Conservation (phyloP, 2,888 invertebrate species). For the Drosophila leonis region DNA sequence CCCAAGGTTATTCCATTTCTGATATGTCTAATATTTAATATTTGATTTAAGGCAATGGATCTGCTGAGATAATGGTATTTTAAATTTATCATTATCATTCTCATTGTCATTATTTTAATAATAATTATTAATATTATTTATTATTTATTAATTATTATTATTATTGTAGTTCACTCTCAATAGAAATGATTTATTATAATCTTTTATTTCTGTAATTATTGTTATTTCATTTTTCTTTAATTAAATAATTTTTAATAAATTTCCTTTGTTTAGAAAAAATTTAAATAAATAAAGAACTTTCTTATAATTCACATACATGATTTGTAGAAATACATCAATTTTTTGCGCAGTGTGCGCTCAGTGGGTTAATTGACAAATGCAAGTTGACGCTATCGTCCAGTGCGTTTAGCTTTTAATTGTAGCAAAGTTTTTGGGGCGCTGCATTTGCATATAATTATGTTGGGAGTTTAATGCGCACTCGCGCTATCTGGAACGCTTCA, state of each 20-base stretch:
- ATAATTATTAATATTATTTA: neutral
- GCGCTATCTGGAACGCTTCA: slow-evolving; percentile 30
- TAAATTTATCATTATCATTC: neutral
- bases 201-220: neutral
- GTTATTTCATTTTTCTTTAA: neutral
- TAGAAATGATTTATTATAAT: too few relatives aligned
- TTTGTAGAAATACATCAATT: neutral
- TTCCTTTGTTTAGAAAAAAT: neutral
- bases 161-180: too few relatives aligned
- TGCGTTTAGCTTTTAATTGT: slow-evolving; percentile 76
- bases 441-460: slow-evolving; percentile 76
- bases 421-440: slow-evolving; percentile 56
- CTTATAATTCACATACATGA: too few relatives aligned
- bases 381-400: slow-evolving; percentile 67
- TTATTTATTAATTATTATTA: neutral
- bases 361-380: slow-evolving; percentile 62
- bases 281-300: too few relatives aligned
- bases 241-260: neutral
- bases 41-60: neutral
- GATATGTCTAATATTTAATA: neutral
- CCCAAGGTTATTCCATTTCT: slow-evolving; percentile 38
- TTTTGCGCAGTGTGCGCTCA: slow-evolving; percentile 4
- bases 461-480: slow-evolving; percentile 50
- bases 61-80: neutral
- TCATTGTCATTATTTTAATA: too few relatives aligned